phyloP scores from a whole-genome alignment of 2,113 vertebrate species.

The Passer domesticus region DNA sequence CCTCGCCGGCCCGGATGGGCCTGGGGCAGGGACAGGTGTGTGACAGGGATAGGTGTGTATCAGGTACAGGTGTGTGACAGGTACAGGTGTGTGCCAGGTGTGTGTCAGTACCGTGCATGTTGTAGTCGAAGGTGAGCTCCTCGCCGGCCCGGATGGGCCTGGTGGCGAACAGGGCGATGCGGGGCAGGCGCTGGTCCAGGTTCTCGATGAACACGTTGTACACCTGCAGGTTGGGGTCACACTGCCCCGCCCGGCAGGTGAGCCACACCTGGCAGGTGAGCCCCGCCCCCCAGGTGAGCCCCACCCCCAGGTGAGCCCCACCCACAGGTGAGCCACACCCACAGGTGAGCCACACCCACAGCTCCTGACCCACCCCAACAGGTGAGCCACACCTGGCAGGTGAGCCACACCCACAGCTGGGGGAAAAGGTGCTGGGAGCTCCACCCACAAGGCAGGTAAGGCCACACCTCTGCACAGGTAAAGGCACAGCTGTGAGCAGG shows the following conservation, averaged over 20 bases:
- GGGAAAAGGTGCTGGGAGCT: neutral
- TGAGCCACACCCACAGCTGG: neutral
- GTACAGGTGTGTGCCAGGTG: neutral
- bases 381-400: too few relatives aligned
- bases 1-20: too few relatives aligned
- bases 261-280: neutral
- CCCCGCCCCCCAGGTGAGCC: too few relatives aligned
- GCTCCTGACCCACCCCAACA: neutral
- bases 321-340: too few relatives aligned
- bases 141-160: slow-evolving; percentile 84
- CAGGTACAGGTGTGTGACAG: neutral
- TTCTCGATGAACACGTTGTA: slow-evolving; percentile 94
- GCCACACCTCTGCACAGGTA: neutral
- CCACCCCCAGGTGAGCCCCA: too few relatives aligned
- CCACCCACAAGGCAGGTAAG: neutral
- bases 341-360: too few relatives aligned
- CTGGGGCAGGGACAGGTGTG: neutral
- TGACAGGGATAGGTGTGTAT: neutral
- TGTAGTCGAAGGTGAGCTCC: slow-evolving; percentile 96
- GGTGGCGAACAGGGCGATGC: slow-evolving; percentile 89
- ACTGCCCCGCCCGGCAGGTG: slow-evolving; percentile 40
- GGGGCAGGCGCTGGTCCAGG: slow-evolving; percentile 87
- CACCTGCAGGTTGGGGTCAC: slow-evolving; percentile 91
- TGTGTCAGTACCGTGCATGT: slow-evolving; percentile 76
- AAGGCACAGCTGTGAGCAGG: too few relatives aligned